Base-by-base conservation (phyloP, 2,888 invertebrate species). In the Drosophila anomalata region DNA sequence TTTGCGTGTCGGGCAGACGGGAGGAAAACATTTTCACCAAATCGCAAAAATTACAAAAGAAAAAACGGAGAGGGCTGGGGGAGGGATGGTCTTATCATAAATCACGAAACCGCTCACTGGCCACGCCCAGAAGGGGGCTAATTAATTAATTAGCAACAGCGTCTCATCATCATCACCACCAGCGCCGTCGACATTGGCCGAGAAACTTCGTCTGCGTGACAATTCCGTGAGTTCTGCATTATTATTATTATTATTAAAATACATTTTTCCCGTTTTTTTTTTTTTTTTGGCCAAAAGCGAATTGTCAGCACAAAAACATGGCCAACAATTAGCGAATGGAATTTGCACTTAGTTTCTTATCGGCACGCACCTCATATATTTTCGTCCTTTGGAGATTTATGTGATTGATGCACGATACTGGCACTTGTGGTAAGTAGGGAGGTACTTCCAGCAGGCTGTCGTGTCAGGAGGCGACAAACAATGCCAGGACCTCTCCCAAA, bases 71-170 rank as follows among this genome's bases (percentile, higher is more conserved):
- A 36, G 50, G 48, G 29, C 29, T 12, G 41, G 31, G 29, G 22
- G 24, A 22, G 44, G 50, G 31, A 59, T 55, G 54, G 26, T 71
- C 46, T 71, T 52, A 53, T 56, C 70, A 77, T 79, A 86, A 86
- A 81, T 81, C 79, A 79, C 59, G 53, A 60, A 70, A 61, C 71
- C 70, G 54, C 63, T 46, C 57, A 20, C 36, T 7, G 3, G 52
- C 68, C 73, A 76, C 66, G 67, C 71, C 79, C 57, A 20, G 22
- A 36, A 26, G 5, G 14, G 24, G 53, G 67, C 67, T 74, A 81
- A 79, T 81, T 81, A 81, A 83, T 81, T 86, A 81, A 81, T 86
- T 83, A 78, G 66, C 84, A 73, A 65, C 84, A 72, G 66, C 73
- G 54, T 54, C 56, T 52, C 66, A 66, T 50, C 54, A 22, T 63